A percentile compares a stretch with the other conserved stretches of the same genome.
phyloP scores from a whole-genome alignment of 2,888 invertebrate genomes.

The Zaprionus bogoriensis region DNA sequence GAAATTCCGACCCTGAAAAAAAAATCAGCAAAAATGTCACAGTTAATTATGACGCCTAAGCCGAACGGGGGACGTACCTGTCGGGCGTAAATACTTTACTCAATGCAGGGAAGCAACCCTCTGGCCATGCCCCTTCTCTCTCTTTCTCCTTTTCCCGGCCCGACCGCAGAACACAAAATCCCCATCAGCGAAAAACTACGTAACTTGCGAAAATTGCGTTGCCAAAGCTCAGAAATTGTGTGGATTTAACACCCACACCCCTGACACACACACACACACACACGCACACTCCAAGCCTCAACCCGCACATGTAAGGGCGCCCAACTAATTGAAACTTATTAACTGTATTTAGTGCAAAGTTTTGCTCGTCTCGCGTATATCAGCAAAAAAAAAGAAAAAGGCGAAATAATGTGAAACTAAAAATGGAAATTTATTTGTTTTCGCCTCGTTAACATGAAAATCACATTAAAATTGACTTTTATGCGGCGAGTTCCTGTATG shows the following conservation, averaged over 20 bases:
- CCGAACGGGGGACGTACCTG: constrained; percentile 43
- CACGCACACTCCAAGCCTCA: background rate
- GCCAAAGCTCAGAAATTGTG: constrained; percentile 8
- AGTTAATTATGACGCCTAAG: constrained; percentile 70
- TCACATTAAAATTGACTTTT: constrained; percentile 70
- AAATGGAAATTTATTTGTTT: constrained; percentile 51
- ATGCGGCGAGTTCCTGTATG: constrained; percentile 25
- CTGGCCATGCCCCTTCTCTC: background rate
- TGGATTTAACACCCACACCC: background rate
- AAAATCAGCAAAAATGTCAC: constrained; percentile 54
- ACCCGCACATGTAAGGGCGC: no score
- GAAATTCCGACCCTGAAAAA: constrained; percentile 30
- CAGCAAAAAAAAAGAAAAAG: background rate
- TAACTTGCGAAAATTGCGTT: constrained; percentile 9
- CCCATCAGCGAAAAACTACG: background rate
- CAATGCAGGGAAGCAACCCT: constrained; percentile 5
- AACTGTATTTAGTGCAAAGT: constrained; percentile 15
- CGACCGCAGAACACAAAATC: background rate
- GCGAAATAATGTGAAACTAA: background rate
- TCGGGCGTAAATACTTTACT: constrained; percentile 50
- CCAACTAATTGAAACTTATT: constrained; percentile 53
- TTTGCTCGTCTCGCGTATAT: constrained; percentile 3
- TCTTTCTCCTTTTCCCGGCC: background rate
- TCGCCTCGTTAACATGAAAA: constrained; percentile 53
- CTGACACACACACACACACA: constrained; percentile 2